Conservation (phyloP, 2,888 invertebrate species). For the Apantesis nais region DNA sequence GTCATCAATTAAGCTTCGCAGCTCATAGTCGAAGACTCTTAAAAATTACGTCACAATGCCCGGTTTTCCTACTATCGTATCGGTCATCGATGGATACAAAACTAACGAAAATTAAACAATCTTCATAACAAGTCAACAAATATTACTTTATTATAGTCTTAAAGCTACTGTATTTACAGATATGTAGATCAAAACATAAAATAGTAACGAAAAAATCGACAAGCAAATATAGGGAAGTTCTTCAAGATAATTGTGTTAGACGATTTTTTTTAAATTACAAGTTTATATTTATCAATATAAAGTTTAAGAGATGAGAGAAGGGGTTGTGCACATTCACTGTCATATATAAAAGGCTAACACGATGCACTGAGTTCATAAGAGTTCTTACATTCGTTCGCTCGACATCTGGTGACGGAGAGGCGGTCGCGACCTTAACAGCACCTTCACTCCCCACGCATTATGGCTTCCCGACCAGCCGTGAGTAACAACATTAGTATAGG, state of each 20-base stretch:
- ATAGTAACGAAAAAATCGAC: constrained; percentile 21
- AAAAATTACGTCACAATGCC: constrained; percentile 1
- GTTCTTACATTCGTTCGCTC: constrained; percentile 57
- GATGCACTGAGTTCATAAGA: constrained; percentile 58
- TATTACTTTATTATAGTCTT: background rate
- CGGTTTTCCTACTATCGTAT: background rate
- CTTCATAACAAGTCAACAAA: background rate
- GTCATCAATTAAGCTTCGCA: constrained; percentile 5
- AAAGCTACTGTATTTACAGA: background rate
- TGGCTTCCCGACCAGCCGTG: constrained; percentile 76
- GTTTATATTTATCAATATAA: constrained; percentile 54
- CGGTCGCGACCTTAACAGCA: constrained; percentile 49
- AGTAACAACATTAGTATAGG: constrained; percentile 58
- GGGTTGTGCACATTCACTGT: constrained; percentile 77
- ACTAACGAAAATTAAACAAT: background rate
- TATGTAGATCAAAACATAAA: background rate
- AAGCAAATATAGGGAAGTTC: constrained; percentile 18
- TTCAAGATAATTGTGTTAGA: constrained; percentile 17
- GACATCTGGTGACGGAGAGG: constrained; percentile 55
- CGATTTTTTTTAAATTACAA: constrained; percentile 45
- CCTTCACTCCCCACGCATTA: constrained; percentile 62
- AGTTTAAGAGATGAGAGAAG: constrained; percentile 62
- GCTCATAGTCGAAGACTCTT: background rate
- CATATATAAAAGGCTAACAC: constrained; percentile 76
- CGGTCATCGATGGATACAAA: background rate